Conservation (phyloP, 2,797 vertebrate genomes). For the Coregonus suidteri region DNA sequence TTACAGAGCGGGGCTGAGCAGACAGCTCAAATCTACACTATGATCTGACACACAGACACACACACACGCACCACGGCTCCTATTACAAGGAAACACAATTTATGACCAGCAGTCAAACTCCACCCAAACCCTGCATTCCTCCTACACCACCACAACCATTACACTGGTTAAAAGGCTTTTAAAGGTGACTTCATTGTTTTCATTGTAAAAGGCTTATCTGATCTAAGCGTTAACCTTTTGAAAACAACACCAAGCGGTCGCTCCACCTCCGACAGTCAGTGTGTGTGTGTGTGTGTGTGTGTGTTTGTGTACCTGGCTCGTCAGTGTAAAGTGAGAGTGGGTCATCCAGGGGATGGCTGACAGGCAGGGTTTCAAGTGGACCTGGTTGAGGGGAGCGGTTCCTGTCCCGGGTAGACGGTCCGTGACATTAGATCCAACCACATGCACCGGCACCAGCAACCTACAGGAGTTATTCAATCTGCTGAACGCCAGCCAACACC, state of each 20-base stretch:
- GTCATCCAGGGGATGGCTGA: neutral
- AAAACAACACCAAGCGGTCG: constrained; percentile 44
- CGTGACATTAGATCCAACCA: constrained; percentile 33
- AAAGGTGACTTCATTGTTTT: constrained; percentile 59
- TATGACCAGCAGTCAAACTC: constrained; percentile 35
- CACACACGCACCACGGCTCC: constrained; percentile 32
- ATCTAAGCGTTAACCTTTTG: constrained; percentile 44
- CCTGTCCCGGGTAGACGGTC: constrained; percentile 25
- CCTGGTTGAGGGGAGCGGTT: constrained; percentile 14
- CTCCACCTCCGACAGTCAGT: constrained; percentile 24
- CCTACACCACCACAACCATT: constrained; percentile 34
- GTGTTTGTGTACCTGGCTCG: neutral
- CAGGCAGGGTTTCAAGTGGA: constrained; percentile 16
- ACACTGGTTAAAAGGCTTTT: constrained; percentile 44
- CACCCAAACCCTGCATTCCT: constrained; percentile 60
- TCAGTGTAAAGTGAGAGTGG: constrained; percentile 13
- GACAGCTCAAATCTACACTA: constrained; percentile 30
- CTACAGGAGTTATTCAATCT: constrained; percentile 15
- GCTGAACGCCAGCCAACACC: constrained; percentile 7
- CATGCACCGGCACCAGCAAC: constrained; percentile 12
- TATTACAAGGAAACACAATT: constrained; percentile 46
- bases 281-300: neutral
- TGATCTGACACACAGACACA: constrained; percentile 33
- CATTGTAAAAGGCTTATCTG: constrained; percentile 63
- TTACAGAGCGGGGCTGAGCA: neutral